Base-by-base conservation (phyloP, 1,140 invertebrate genomes). In the Bombus impatiens region DNA sequence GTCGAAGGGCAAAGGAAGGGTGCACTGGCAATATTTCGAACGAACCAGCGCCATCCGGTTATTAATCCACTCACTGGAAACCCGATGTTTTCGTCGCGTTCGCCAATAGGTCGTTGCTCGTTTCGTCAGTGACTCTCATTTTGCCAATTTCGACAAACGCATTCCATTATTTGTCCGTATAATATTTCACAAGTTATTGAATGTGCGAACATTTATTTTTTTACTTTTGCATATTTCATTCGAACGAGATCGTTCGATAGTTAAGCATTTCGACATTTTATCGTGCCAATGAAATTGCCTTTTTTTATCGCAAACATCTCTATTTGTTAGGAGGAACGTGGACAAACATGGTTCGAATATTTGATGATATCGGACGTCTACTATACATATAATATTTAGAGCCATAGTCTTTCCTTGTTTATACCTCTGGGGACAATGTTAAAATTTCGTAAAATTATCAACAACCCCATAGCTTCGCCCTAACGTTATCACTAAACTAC, bases 41-140 rank as follows among this genome's bases (percentile, higher is more conserved):
- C 86, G 82, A 86, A 87, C 81, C 82, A 90, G 78, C 86, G 79
- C 82, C 86, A 87, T 89, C 88, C 86, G 88, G 81, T 90, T 89
- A 87, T 89, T 90, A 90, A 89, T 90, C 88, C 89, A 87, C 88
- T 90, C 89, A 88, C 89, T 90, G 88, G 89, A 90, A 90, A 89
- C 88, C 86, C 88, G 89, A 90, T 90, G 88, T 90, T 90, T 90
- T 90, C 89, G 88, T 89, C 88, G 88, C 83, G 88, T 90, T 90
- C 86, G 53, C 81, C 86, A 81, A 84, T 90, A 82, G 88, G 82
- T 90, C 88, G 83, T 90, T 82, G 88, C 81, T 87, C 89, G 88
- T 77, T 40, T 74, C 42, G 9, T 40, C 89, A 90, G 89, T 78
- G 89, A 40, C 47, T 90, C 89, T 90, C 89, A 89, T 88, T 78